These are phyloP conservation scores for Lacanobia oleracea DNA, from an alignment of 2,888 invertebrate species.

Conservation along the genomic window DNA sequence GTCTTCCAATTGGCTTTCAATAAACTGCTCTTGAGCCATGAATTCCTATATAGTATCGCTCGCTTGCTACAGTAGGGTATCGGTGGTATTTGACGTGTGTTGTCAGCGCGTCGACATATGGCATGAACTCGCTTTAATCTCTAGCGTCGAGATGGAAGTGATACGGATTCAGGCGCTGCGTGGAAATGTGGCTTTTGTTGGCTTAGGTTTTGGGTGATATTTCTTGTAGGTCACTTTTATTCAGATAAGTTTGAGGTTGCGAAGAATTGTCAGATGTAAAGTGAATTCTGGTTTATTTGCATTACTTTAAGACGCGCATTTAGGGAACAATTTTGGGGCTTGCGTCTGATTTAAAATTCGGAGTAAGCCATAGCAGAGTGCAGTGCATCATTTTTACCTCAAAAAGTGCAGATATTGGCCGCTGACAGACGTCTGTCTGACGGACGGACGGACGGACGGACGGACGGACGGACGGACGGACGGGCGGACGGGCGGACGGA, in stretches of 20 bases:
- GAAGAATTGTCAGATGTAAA: not conserved
- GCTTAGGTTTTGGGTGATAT: not conserved
- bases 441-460: too few species aligned
- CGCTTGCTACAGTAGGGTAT: constrained; percentile 5
- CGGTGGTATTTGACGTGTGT: constrained; percentile 25
- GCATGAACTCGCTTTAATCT: constrained; percentile 30
- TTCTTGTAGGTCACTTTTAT: not conserved
- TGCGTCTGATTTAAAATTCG: too few species aligned
- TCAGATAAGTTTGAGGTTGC: not conserved
- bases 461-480: too few species aligned
- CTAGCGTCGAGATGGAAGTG: constrained; percentile 8
- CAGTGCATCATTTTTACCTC: too few species aligned
- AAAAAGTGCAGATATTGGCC: too few species aligned
- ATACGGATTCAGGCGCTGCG: not conserved
- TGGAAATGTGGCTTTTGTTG: not conserved
- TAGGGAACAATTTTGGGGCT: too few species aligned
- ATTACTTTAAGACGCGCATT: too few species aligned
- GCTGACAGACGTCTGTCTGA: too few species aligned
- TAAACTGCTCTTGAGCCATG: not conserved
- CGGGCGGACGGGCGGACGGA: too few species aligned
- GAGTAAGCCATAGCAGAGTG: not conserved
- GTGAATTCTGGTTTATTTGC: too few species aligned
- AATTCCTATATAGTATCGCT: not conserved
- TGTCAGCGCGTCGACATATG: constrained; percentile 25
- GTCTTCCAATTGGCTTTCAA: constrained; percentile 4